phyloP scores from a whole-genome alignment of 1,140 invertebrate genomes.

The Bombus confusus region DNA sequence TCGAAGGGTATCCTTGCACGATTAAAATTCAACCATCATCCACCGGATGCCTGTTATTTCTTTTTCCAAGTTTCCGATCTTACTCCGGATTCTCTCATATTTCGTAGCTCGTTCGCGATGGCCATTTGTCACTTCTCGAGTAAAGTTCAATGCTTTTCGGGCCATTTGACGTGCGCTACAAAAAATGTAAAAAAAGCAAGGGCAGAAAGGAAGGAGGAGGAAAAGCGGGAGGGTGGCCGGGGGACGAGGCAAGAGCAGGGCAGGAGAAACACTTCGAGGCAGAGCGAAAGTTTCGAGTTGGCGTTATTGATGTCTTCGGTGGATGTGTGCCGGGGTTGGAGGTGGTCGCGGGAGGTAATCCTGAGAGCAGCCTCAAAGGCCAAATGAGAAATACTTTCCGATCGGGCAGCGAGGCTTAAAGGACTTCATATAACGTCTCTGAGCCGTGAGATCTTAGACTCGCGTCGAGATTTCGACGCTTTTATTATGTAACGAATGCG shows the following conservation, averaged over 20 bases:
- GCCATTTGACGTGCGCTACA: constrained; percentile 60
- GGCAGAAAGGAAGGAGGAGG: background rate
- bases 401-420: constrained; percentile 72
- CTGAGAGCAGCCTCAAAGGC: constrained; percentile 74
- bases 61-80: background rate
- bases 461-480: constrained; percentile 66
- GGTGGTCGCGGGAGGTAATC: constrained; percentile 68
- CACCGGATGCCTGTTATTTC: background rate
- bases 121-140: constrained; percentile 62
- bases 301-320: constrained; percentile 68
- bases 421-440: constrained; percentile 70
- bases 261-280: constrained; percentile 63
- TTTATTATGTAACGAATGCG: constrained; percentile 64
- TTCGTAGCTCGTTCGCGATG: constrained; percentile 39
- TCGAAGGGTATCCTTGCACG: too few species aligned
- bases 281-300: constrained; percentile 64
- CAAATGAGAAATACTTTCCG: constrained; percentile 81
- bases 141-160: constrained; percentile 65
- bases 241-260: background rate
- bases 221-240: background rate
- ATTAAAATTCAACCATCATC: background rate
- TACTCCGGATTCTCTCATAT: constrained; percentile 2
- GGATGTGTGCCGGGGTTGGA: constrained; percentile 54
- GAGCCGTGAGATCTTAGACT: constrained; percentile 61
- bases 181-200: constrained; percentile 55